Evolutionary conservation across 2,888 invertebrate genomes (phyloP), one percentile per base, ranked within the genome.

Genomic region (Arge pagana): DNA sequence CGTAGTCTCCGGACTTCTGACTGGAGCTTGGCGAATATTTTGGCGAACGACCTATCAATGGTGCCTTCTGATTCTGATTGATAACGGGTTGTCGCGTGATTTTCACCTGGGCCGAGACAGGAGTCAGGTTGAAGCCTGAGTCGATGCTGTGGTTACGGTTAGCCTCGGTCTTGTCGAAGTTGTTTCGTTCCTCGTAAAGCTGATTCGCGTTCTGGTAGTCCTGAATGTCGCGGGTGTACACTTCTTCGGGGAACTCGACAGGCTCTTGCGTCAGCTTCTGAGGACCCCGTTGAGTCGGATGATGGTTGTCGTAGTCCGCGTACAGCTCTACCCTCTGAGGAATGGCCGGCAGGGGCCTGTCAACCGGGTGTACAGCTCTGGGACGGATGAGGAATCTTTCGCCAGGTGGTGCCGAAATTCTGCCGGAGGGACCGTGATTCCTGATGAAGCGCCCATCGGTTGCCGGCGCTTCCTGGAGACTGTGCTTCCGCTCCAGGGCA

Each of bases 21-120:
- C 74, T 74, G 10, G 70, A 72, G 18, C 68, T 71, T 0, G 74
- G 70, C 4, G 74, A 74, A 13, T 71, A 70, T 50, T 70, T 74
- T 0, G 67, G 58, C 2, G 64, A 63, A 21, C 68, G 59, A 1
- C 62, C 62, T 1, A 63, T 31, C n/a, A 64, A 30, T 0, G 66
- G 59, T 0, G 65, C 60, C 13, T 59, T 61, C 21, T 66, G 64
- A 41, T 62, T 65, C 23, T 65, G 67, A 50, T 66, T 67, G 4
- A 62, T 64, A 24, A 67, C 66, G 13, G 64, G 59, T 23, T 66
- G 70, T 3, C 64, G 60, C 3, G 68, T 67, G 21, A 70, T 67
- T 41, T 69, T 69, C 3, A 69, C 63, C 35, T 71, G 69, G 0
- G 70, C 68, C 1, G 69, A 66, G 0, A 70, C 73, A 2, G 73